phyloP scores from a whole-genome alignment of 2,888 invertebrate genomes.

The Platycheirus albimanus region DNA sequence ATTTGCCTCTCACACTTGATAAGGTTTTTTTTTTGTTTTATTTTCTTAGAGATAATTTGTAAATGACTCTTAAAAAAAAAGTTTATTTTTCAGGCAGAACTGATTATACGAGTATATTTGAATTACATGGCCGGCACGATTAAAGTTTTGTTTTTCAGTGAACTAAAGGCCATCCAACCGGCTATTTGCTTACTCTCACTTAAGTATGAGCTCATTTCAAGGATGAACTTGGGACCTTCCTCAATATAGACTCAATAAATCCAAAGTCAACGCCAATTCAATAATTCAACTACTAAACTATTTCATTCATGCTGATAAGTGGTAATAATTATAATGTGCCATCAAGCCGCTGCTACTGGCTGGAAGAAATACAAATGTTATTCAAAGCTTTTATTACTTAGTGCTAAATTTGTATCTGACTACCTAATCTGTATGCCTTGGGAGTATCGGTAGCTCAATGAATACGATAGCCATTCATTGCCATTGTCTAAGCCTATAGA shows the following conservation, averaged over 20 bases:
- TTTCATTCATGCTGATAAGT: not conserved
- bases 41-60: no score
- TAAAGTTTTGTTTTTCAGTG: not conserved
- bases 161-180: conserved; percentile 43
- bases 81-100: no score
- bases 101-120: no score
- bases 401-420: conserved; percentile 1
- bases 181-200: conserved; percentile 22
- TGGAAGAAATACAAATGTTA: conserved; percentile 11
- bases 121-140: no score
- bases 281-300: conserved; percentile 2
- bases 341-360: not conserved
- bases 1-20: no score
- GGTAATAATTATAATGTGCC: not conserved
- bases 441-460: conserved; percentile 1
- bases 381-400: no score
- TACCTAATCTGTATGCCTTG: conserved; percentile 22
- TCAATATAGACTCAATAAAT: conserved; percentile 17
- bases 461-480: not conserved
- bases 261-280: conserved; percentile 11
- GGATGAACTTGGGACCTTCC: conserved; percentile 59
- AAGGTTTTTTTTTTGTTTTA: no score
- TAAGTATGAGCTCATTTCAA: conserved; percentile 33
- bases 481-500: not conserved
- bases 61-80: no score